Base-by-base conservation (phyloP, 2,888 invertebrate genomes). In the Apodemia hepburni region DNA sequence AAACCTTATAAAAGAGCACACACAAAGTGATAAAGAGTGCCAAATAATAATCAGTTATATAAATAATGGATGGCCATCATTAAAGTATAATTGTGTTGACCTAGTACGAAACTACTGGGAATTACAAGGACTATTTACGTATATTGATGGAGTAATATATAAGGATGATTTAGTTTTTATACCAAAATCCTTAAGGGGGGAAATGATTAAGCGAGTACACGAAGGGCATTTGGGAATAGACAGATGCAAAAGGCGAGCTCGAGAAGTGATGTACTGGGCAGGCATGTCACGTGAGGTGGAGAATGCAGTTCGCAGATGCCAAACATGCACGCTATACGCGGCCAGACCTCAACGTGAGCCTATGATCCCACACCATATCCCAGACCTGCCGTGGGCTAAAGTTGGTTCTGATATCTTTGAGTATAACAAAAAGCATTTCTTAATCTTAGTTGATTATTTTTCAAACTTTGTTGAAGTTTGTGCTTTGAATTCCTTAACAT, bases 171-270 rank as follows among this genome's bases (percentile, higher is more conserved):
- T 58, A 15, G 63, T 75, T 0, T 68, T 66, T n/a, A 72, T 75
- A 61, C 75, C 75, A 1, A 12, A 27, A 8, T 4, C 12, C 0
- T 38, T 75, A 45, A 62, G 71, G 2, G 17, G 15, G 3, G 62
- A 70, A 2, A 75, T 75, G 72, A 33, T 74, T 27, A 7, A 29
- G 0, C 58, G 65, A 1, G 64, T 74, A 4, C 77, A 75, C 38
- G 73, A 74, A 27, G 75, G 73, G 0, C 75, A 75, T 61, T 22
- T 73, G 11, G 75, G 73, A 0, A 72, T 74, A 8, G 73, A 75
- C 9, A 57, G 70, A 1, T 72, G 72, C 54, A 73, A 75, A 63
- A 54, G 71, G 3, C 70, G 71, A 7, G 74, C 74, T 42, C 68
- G 73, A 0, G 69, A 75, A 0, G 71, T 75, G 0, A 69, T 76